These are phyloP conservation scores for Agrenia bidenticulata DNA, from an alignment of 2,888 invertebrate species.

Conservation along the genomic window DNA sequence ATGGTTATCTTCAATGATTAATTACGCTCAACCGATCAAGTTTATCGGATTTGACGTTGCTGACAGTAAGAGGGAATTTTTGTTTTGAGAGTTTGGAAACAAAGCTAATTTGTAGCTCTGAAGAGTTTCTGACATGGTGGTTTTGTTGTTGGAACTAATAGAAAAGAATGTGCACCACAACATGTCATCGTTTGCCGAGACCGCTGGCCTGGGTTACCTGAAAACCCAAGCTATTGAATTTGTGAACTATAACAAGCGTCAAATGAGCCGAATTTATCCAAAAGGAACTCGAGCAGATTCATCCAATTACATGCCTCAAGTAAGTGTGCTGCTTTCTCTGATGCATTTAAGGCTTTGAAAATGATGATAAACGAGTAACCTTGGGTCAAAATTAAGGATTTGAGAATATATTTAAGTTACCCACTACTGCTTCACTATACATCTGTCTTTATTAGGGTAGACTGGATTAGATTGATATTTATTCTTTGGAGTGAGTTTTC, in stretches of 20 bases:
- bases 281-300: conserved; percentile 98
- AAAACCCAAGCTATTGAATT: conserved; percentile 97
- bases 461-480: no score
- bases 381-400: no score
- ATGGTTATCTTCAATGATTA: conserved; percentile 97
- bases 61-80: conserved; percentile 69
- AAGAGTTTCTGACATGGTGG: neutral
- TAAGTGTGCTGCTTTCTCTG: conserved; percentile 56
- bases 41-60: conserved; percentile 97
- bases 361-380: no score
- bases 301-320: conserved; percentile 99
- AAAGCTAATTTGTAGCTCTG: neutral
- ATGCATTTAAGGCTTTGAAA: no score
- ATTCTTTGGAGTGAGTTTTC: neutral
- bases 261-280: conserved; percentile 98
- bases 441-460: no score
- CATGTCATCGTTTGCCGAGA: conserved; percentile 99
- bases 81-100: neutral
- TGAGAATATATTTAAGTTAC: no score
- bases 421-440: no score
- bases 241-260: conserved; percentile 99
- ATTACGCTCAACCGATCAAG: conserved; percentile 99
- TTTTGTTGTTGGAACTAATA: conserved; percentile 58
- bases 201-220: conserved; percentile 90
- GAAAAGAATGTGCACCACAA: conserved; percentile 94